Conservation (phyloP, 2,888 invertebrate genomes). For the Hirtodrosophila confusa region DNA sequence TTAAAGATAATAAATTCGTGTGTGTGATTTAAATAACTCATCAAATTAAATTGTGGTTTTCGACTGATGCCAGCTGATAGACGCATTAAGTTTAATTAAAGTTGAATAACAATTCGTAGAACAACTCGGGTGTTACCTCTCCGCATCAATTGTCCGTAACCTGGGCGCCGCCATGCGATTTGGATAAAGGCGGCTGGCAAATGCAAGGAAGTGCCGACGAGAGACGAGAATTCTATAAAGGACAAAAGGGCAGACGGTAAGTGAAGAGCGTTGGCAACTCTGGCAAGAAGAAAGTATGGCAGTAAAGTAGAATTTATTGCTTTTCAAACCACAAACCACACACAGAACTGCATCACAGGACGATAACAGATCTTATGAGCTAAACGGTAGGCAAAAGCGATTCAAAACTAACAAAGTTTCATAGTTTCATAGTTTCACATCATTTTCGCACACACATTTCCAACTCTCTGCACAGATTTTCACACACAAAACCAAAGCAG, state of each 20-base stretch:
- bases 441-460: constrained; percentile 5
- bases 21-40: constrained; percentile 6
- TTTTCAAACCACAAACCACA: constrained; percentile 3
- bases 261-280: constrained; percentile 4
- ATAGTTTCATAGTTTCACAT: constrained; percentile 3
- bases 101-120: constrained; percentile 53
- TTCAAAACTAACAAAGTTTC: constrained; percentile 3
- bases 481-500: constrained; percentile 53
- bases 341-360: constrained; percentile 69
- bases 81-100: background rate
- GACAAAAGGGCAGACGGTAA: constrained; percentile 72
- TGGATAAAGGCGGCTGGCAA: constrained; percentile 76
- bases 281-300: too few species aligned
- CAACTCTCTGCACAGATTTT: constrained; percentile 45
- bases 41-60: too few species aligned
- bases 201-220: constrained; percentile 79
- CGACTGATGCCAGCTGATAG: too few species aligned
- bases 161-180: constrained; percentile 83
- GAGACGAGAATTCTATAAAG: constrained; percentile 62
- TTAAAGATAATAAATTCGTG: constrained; percentile 4
- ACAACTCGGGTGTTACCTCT: constrained; percentile 78
- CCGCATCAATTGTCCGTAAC: constrained; percentile 84
- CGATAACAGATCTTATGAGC: constrained; percentile 61
- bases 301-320: constrained; percentile 2
- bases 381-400: constrained; percentile 57